Base-by-base conservation (phyloP, 2,888 invertebrate species). In the Drosophila birchii region DNA sequence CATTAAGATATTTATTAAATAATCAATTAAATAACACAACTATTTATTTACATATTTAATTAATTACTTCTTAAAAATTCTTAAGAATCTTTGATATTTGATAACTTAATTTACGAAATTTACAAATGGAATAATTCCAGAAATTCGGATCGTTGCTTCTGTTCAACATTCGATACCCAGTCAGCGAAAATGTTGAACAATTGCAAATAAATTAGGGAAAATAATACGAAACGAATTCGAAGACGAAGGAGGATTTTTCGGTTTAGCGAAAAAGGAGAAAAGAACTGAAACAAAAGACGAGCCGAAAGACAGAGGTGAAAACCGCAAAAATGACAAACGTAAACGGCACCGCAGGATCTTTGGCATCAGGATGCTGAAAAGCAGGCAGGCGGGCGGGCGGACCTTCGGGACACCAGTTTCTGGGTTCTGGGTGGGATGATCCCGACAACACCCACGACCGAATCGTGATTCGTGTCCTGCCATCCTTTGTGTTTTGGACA, bases 241-340 rank as follows among this genome's bases (percentile, higher is more conserved):
- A 62, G 8, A 53, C 38, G 60, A 55, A 58, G 39, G 36, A 18
- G 69, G 61, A 69, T 41, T 47, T 58, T 43, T 56, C 34, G 47
- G 47, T 43, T 60, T 11, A 23, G 38, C 66, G 49, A 55, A 58
- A 55, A 39, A 51, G 47, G 8, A 26, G 39, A 64, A 60, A 57
- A 41, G 29, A 18, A 34, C 16, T 36, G 54, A 58, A 59, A 82
- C 74, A 79, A 81, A 67, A 55, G 75, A 53, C 54, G 70, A 63
- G 32, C 69, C 41, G 55, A 55, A 16, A 47, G 47, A 34, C 60
- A 43, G 56, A 62, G 69, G 61, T 59, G 47, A 57, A 81, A 84
- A 84, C 84, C 84, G 71, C 84, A 84, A 71, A 75, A 81, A 79
- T 77, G 84, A 84, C 80, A 86, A 86, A 81, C 81, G 81, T 76